These are phyloP conservation scores for Cyprinodon tularosa DNA, from an alignment of 2,113 vertebrate genomes.

Conservation along the genomic window DNA sequence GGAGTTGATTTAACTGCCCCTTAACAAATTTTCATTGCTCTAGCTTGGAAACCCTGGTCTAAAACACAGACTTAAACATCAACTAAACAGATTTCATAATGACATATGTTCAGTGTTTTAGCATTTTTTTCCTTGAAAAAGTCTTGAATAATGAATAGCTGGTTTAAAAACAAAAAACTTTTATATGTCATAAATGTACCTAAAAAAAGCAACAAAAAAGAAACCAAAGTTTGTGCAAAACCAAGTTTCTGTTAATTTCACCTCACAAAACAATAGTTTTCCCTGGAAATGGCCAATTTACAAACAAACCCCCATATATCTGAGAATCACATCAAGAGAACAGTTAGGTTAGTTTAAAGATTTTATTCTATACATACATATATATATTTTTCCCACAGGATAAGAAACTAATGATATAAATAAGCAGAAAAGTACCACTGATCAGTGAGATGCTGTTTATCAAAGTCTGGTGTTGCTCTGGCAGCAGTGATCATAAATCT, in stretches of 20 bases:
- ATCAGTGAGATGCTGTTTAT: conserved; percentile 24
- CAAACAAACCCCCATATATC: neutral
- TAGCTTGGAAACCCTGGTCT: too few relatives aligned
- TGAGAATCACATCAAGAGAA: neutral
- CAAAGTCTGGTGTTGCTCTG: conserved; percentile 14
- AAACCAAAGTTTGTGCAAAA: neutral
- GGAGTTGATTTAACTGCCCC: too few relatives aligned
- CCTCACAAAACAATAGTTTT: neutral
- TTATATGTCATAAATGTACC: neutral
- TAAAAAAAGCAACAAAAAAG: neutral
- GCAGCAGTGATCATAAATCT: conserved; percentile 35
- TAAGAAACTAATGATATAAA: conserved; percentile 16
- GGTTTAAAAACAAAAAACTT: neutral
- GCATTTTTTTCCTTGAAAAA: neutral
- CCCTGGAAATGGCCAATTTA: neutral
- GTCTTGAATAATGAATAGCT: neutral
- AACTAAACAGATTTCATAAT: neutral
- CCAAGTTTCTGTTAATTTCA: neutral
- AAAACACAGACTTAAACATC: neutral
- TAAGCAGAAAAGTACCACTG: conserved; percentile 14
- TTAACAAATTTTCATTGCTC: too few relatives aligned
- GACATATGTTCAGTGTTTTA: too few relatives aligned
- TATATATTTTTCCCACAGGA: conserved; percentile 1
- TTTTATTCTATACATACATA: conserved; percentile 44
- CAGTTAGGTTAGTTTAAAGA: neutral